Conservation (phyloP, 2,888 invertebrate species). For the Helobdella robusta region DNA sequence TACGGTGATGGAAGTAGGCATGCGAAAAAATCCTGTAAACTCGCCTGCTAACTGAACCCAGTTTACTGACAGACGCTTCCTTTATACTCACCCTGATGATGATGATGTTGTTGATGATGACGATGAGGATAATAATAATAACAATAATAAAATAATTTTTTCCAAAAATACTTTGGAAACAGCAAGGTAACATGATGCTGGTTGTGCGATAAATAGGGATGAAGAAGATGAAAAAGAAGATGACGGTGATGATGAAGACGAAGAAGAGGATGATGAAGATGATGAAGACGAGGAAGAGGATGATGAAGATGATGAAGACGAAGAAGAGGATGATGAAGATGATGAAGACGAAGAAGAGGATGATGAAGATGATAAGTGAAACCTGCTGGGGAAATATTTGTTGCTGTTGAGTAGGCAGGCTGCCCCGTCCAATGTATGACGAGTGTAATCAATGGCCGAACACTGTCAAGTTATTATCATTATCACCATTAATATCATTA, state of each 20-base stretch:
- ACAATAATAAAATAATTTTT: neutral
- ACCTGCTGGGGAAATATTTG: constrained; percentile 94
- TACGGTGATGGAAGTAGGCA: constrained; percentile 94
- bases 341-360: too few species aligned
- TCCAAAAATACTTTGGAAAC: too few species aligned
- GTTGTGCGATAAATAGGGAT: neutral
- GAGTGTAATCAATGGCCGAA: constrained; percentile 96
- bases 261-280: too few species aligned
- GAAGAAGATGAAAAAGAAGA: too few species aligned
- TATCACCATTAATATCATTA: too few species aligned
- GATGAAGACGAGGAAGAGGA: too few species aligned
- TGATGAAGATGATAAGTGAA: too few species aligned
- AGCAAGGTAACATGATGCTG: too few species aligned
- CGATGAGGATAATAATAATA: neutral
- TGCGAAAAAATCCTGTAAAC: constrained; percentile 99
- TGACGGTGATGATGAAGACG: too few species aligned
- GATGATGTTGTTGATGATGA: neutral
- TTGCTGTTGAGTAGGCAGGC: constrained; percentile 96
- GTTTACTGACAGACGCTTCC: constrained; percentile 93
- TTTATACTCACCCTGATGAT: constrained; percentile 81
- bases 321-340: too few species aligned
- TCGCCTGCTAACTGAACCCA: constrained; percentile 93
- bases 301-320: too few species aligned
- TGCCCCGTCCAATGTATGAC: constrained; percentile 96
- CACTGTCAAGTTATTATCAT: constrained; percentile 55